These are phyloP conservation scores for Dermochelys coriacea DNA, from an alignment of 2,797 vertebrate genomes.

Conservation along the genomic window DNA sequence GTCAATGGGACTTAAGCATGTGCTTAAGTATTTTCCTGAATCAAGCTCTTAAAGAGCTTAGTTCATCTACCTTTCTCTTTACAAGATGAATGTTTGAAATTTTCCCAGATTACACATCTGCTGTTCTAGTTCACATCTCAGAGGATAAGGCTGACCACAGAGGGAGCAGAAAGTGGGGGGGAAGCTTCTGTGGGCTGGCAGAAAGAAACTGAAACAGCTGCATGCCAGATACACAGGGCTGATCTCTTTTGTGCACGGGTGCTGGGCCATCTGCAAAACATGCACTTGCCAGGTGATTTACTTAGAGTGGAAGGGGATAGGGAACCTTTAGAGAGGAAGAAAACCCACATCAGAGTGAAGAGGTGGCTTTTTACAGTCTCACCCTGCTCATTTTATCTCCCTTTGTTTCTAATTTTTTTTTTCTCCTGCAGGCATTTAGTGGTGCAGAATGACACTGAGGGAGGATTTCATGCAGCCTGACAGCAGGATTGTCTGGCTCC, in stretches of 20 bases:
- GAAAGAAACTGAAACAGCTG: slow-evolving; percentile 66
- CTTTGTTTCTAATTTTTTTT: background rate
- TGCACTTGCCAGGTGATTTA: slow-evolving; percentile 56
- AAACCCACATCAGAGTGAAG: background rate
- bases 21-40: slow-evolving; percentile 69
- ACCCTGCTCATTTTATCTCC: background rate
- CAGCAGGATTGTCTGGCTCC: no score
- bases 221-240: slow-evolving; percentile 45
- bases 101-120: slow-evolving; percentile 76
- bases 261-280: slow-evolving; percentile 44
- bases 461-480: background rate
- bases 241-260: background rate
- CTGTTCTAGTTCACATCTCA: slow-evolving; percentile 46
- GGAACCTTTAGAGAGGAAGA: background rate
- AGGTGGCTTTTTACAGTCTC: background rate
- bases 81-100: slow-evolving; percentile 74
- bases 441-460: background rate
- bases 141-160: slow-evolving; percentile 50
- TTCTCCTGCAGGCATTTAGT: rapidly evolving
- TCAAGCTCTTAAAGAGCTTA: slow-evolving; percentile 60
- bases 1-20: slow-evolving; percentile 71
- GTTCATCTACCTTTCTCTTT: slow-evolving; percentile 70
- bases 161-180: slow-evolving; percentile 39
- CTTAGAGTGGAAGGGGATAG: background rate
- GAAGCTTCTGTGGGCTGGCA: slow-evolving; percentile 36